These are phyloP conservation scores for Arbacia lixula DNA, from an alignment of 53 echinoderm and acorn worm species.

Conservation along the genomic window DNA sequence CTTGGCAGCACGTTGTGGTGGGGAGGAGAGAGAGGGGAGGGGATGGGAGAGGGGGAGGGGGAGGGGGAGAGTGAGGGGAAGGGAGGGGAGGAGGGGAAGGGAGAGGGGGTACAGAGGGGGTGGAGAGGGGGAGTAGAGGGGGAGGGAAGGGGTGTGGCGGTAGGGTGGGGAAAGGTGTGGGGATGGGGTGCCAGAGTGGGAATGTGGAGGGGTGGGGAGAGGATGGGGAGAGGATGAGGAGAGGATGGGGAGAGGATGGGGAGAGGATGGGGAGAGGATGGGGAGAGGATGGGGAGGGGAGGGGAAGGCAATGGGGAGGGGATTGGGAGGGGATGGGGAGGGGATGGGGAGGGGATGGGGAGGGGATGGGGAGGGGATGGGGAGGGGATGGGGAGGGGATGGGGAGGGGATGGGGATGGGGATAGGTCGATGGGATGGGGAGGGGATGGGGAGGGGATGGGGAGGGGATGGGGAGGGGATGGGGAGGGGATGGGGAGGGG, in stretches of 20 bases:
- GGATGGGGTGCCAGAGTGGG: neutral
- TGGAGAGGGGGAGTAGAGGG: neutral
- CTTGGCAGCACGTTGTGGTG: no score
- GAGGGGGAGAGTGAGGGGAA: neutral
- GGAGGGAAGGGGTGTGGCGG: neutral
- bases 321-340: conserved; percentile 5
- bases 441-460: no score
- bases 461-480: no score
- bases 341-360: neutral
- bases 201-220: neutral
- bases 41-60: neutral
- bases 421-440: no score
- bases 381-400: neutral
- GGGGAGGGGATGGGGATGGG: no score
- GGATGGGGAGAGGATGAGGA: neutral
- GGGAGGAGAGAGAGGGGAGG: neutral
- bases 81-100: neutral
- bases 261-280: neutral
- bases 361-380: neutral
- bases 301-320: conserved; percentile 6
- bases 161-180: neutral
- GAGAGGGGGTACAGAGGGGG: neutral
- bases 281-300: conserved; percentile 8
- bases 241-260: neutral
- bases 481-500: neutral